phyloP scores from a whole-genome alignment of 2,113 vertebrate species.

The Brachypteracias leptosomus region DNA sequence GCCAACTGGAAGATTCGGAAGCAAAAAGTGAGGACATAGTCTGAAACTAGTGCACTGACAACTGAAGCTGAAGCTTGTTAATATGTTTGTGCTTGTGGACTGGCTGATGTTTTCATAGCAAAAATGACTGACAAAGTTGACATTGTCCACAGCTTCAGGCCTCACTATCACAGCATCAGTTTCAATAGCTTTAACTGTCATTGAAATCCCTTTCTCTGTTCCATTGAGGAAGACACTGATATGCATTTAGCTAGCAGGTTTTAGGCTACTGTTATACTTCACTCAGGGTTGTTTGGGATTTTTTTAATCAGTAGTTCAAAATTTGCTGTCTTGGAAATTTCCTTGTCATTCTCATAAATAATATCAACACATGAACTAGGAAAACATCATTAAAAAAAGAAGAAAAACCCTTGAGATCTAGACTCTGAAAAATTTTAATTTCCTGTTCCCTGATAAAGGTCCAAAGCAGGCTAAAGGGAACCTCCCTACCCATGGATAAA shows the following conservation, averaged over 20 bases:
- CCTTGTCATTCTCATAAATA: neutral
- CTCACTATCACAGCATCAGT: neutral
- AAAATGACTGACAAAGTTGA: neutral
- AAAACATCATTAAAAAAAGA: neutral
- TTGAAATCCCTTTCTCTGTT: neutral
- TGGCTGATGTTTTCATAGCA: neutral
- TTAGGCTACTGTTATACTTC: neutral
- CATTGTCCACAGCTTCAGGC: neutral
- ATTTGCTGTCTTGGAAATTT: neutral
- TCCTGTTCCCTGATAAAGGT: neutral
- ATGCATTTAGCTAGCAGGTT: neutral
- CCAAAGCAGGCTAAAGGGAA: neutral
- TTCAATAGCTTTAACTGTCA: neutral
- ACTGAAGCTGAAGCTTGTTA: neutral
- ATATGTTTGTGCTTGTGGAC: neutral
- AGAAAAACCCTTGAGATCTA: neutral
- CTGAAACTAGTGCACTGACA: neutral
- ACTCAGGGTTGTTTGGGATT: neutral
- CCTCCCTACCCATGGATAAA: neutral
- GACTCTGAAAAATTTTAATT: neutral
- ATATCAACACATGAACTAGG: neutral
- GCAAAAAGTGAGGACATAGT: neutral
- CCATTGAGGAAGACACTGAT: neutral
- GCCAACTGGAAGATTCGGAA: neutral
- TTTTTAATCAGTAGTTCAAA: neutral